Conservation (phyloP, 2,113 vertebrate species). For the Gasterosteus nipponicus region DNA sequence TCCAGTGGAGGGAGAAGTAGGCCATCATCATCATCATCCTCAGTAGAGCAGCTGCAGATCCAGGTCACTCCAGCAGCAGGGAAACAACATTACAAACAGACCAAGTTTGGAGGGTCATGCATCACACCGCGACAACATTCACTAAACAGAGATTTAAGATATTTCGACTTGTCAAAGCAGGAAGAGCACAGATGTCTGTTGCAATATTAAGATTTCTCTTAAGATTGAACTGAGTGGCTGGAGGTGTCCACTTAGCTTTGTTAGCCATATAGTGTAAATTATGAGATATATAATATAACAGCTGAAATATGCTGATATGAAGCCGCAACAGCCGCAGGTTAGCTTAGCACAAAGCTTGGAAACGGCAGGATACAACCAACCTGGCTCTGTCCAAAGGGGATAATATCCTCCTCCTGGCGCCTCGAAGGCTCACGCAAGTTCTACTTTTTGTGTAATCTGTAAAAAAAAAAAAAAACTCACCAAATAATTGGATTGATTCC, state of each 20-base stretch:
- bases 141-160: neutral
- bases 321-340: neutral
- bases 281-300: neutral
- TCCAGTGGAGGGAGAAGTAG: slow-evolving; percentile 57
- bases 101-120: slow-evolving; percentile 2
- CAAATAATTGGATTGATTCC: neutral
- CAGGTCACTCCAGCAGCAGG: neutral
- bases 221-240: neutral
- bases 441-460: neutral
- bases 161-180: neutral
- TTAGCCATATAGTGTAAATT: neutral
- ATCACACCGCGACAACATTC: neutral
- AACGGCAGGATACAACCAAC: neutral
- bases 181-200: neutral
- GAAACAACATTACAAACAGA: slow-evolving; percentile 2
- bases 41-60: slow-evolving; percentile 43
- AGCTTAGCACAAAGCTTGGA: slow-evolving; percentile 8
- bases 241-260: neutral
- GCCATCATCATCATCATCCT: slow-evolving; percentile 42
- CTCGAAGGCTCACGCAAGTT: neutral
- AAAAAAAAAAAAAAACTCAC: neutral
- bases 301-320: neutral
- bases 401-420: neutral
- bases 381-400: neutral
- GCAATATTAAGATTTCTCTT: neutral